Conservation (phyloP, 2,888 invertebrate genomes). For the Lepeophtheirus nordmannii region DNA sequence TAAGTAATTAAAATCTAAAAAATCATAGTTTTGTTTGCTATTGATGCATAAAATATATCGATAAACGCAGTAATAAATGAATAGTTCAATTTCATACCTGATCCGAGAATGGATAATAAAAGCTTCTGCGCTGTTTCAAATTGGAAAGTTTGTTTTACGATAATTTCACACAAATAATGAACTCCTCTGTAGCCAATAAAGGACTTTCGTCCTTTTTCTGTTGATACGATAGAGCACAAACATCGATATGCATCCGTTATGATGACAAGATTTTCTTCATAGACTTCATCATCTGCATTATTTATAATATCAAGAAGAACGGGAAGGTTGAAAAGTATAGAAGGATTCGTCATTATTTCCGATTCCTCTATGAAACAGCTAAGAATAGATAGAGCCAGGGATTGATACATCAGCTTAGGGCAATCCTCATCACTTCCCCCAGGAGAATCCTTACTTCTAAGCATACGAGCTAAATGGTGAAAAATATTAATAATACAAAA, state of each 20-base stretch:
- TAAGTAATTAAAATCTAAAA: too few species aligned
- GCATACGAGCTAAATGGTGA: slow-evolving; percentile 18
- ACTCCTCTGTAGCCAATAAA: slow-evolving; percentile 39
- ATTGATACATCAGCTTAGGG: slow-evolving; percentile 74
- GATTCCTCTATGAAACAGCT: slow-evolving; percentile 70
- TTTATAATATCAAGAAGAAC: slow-evolving; percentile 68
- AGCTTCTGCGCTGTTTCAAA: slow-evolving; percentile 50
- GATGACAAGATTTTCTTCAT: slow-evolving; percentile 68
- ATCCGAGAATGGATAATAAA: slow-evolving; percentile 39
- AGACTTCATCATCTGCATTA: slow-evolving; percentile 57
- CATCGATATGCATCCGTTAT: slow-evolving; percentile 43
- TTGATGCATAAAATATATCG: too few species aligned
- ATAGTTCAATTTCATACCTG: not conserved
- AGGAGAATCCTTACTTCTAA: slow-evolving; percentile 43
- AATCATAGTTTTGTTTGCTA: too few species aligned
- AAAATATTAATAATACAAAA: not conserved
- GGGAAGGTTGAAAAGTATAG: slow-evolving; percentile 65
- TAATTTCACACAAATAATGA: slow-evolving; percentile 42
- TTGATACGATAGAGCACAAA: slow-evolving; percentile 30
- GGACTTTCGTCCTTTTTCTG: slow-evolving; percentile 58
- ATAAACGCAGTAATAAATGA: too few species aligned
- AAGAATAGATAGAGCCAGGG: slow-evolving; percentile 69
- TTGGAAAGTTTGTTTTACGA: slow-evolving; percentile 70
- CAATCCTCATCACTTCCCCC: slow-evolving; percentile 49
- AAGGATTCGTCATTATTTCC: slow-evolving; percentile 46